phyloP scores from a whole-genome alignment of 2,888 invertebrate genomes.

The Thecocarcelia acutangulata region DNA sequence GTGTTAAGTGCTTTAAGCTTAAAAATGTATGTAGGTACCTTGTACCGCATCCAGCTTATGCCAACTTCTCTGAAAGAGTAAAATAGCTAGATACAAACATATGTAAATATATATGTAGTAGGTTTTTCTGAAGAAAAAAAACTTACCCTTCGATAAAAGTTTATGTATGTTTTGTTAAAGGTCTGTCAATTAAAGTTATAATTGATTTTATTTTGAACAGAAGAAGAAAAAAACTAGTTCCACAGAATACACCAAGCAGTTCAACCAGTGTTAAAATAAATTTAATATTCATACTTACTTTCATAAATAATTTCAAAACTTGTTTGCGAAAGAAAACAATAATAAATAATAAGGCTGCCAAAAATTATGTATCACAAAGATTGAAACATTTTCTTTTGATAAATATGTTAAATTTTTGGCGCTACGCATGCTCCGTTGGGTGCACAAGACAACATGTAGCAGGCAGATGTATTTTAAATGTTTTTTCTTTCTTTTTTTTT shows the following conservation, averaged over 20 bases:
- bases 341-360: constrained; percentile 15
- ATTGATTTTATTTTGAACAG: constrained; percentile 9
- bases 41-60: too few species aligned
- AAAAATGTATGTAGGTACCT: too few species aligned
- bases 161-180: too few species aligned
- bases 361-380: constrained; percentile 18
- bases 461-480: constrained; percentile 48
- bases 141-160: too few species aligned
- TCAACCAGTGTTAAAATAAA: background rate
- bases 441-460: constrained; percentile 4
- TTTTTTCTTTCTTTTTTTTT: background rate
- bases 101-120: too few species aligned
- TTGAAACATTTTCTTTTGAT: constrained; percentile 44
- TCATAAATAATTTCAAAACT: constrained; percentile 7
- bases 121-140: too few species aligned
- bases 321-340: background rate
- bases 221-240: too few species aligned
- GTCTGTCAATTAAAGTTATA: constrained; percentile 30
- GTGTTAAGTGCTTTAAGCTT: too few species aligned
- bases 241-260: background rate
- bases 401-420: constrained; percentile 29
- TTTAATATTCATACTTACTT: background rate
- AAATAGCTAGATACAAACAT: too few species aligned
- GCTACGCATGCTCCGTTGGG: constrained; percentile 46
- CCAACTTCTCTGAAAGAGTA: too few species aligned